Evolutionary conservation across 2,113 vertebrate genomes (phyloP).

Genomic region (Aegithalos caudatus): DNA sequence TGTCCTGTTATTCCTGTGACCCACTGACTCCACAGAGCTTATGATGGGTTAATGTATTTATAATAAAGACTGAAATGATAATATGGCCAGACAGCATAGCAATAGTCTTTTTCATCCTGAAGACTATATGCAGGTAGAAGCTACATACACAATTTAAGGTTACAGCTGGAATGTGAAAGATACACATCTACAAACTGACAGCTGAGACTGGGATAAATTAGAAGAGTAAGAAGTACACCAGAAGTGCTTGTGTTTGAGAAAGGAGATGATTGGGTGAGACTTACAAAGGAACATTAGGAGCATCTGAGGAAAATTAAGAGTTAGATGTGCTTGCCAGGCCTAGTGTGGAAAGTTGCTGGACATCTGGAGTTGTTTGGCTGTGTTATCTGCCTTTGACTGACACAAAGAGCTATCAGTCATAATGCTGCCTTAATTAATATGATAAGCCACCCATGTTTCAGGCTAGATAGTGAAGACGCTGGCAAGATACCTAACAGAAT

Average conservation of each 20-base stretch:
- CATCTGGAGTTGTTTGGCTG: not conserved
- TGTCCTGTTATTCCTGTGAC: not conserved
- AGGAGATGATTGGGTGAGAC: not conserved
- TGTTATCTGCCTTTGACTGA: not conserved
- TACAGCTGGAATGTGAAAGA: not conserved
- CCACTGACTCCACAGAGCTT: not conserved
- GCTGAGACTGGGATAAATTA: not conserved
- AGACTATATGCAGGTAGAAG: not conserved
- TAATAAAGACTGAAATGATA: not conserved
- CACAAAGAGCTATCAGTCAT: not conserved
- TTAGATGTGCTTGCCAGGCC: not conserved
- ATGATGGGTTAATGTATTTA: not conserved
- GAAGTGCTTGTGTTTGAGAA: not conserved
- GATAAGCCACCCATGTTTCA: not conserved
- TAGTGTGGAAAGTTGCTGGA: not conserved
- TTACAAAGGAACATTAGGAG: fast-evolving
- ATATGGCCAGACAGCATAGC: not conserved
- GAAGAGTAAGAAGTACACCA: not conserved
- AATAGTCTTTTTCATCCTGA: not conserved
- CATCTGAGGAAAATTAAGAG: not conserved
- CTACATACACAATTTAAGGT: not conserved
- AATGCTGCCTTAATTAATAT: not conserved
- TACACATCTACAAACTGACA: not conserved
- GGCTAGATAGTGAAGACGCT: not conserved
- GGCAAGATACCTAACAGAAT: not conserved